A percentile compares a stretch with the other conserved stretches of the same genome.
Evolutionary conservation across 2,888 invertebrate genomes (phyloP).

Genomic region (Oligia fasciuncula): DNA sequence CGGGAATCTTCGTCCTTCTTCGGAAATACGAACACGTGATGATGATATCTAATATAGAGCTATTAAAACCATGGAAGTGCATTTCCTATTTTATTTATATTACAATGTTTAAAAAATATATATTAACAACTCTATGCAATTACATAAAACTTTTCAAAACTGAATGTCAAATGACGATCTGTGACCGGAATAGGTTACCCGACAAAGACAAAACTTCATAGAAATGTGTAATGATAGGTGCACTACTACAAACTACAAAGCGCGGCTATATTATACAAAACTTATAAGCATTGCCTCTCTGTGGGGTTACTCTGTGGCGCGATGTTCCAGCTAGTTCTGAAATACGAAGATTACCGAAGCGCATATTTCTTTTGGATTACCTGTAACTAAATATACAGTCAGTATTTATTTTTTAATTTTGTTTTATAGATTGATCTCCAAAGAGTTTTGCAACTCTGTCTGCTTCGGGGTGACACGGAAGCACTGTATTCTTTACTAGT

Average conservation of each 20-base stretch:
- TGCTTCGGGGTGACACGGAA: constrained; percentile 40
- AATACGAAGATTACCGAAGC: neutral
- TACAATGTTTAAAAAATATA: neutral
- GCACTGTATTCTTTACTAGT: constrained; percentile 44
- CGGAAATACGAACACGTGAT: too few relatives aligned
- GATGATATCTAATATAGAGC: too few relatives aligned
- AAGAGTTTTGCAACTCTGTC: constrained; percentile 53
- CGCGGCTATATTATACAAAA: neutral
- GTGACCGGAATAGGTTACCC: too few relatives aligned
- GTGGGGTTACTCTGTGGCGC: neutral
- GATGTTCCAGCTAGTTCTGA: neutral
- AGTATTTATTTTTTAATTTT: neutral
- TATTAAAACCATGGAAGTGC: too few relatives aligned
- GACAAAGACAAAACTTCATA: too few relatives aligned
- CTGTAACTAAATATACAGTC: neutral
- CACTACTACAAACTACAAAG: too few relatives aligned
- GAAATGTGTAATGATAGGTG: too few relatives aligned
- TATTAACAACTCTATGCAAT: too few relatives aligned
- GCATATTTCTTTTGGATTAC: too few relatives aligned
- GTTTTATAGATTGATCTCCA: constrained; percentile 56
- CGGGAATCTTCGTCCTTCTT: too few relatives aligned
- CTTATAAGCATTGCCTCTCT: neutral
- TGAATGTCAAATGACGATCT: too few relatives aligned
- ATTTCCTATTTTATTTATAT: neutral
- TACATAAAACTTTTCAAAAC: too few relatives aligned